Evolutionary conservation across 2,888 invertebrate genomes (phyloP), one percentile per base, ranked within the genome.

Genomic region (Sialis lutaria): DNA sequence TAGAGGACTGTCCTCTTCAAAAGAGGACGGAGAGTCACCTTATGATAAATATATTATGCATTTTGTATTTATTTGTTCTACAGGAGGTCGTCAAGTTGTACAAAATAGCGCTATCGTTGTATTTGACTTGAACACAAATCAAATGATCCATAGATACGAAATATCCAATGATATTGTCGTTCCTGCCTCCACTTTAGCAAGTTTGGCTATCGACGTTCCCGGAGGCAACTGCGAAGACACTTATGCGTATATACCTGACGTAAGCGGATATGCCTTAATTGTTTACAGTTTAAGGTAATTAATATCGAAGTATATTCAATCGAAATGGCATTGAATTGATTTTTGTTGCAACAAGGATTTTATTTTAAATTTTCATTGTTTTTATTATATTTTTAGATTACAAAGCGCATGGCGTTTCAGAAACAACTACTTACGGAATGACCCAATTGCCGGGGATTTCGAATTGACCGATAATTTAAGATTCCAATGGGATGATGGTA

Each of bases 401-500:
- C 7, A n/a, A 5, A 8, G 12, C 8, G 39, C 44, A 7, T 48
- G 43, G 44, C 32, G 39, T 33, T 63, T 75, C 9, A 58, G 58
- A 13, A 85, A 88, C 56, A 83, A 82, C 56, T 86, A 74, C 57
- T 85, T 85, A 62, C 72, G 73, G 55, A 75, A 84, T 54, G 82
- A 84, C 57, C 84, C 87, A 0, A 56, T 74, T 1, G 67, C 69
- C 55, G 82, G 83, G 0, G 76, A 80, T 53, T 72, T 81, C 47
- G 67, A 70, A 44, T 70, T 86, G 45, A 77, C 76, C 33, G 82
- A 78, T 0, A 22, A 22, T 22, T 72, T 80, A 53, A 63, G 67
- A 1, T 88, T 85, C 65, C 78, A 81, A 57, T 88, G 85, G 86
- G 77, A 75, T 51, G 87, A 87, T 56, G 86, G 86, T 0, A 69